Percentiles rank a stretch among this genome's conserved stretches.
Conservation (phyloP, 2,113 vertebrate species). For the Cranoglanis bouderius region DNA sequence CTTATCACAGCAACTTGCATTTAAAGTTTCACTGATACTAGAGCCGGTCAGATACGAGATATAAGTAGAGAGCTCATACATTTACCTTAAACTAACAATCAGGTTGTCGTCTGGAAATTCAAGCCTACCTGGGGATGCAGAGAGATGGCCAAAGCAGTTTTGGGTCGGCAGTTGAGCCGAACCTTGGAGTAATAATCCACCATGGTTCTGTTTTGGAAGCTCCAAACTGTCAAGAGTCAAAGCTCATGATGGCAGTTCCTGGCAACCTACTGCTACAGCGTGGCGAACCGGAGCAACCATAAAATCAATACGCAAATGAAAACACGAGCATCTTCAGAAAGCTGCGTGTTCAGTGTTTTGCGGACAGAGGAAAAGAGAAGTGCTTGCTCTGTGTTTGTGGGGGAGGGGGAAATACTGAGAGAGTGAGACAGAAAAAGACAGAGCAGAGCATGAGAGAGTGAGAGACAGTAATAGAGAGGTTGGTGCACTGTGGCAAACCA, state of each 20-base stretch:
- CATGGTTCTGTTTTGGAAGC: constrained; percentile 38
- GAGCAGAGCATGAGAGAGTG: background rate
- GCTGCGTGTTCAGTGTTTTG: constrained; percentile 56
- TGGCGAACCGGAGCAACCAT: background rate
- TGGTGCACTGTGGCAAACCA: background rate
- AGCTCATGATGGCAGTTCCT: constrained; percentile 6
- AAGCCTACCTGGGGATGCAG: constrained; percentile 47
- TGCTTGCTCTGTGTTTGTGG: constrained; percentile 52
- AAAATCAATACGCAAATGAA: background rate
- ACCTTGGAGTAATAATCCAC: constrained; percentile 52
- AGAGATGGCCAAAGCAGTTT: constrained; percentile 42
- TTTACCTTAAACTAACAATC: background rate
- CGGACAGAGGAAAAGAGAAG: constrained; percentile 70
- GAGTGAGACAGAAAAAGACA: background rate
- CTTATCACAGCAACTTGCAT: background rate
- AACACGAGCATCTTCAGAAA: constrained; percentile 22
- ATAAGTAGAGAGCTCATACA: too few relatives aligned
- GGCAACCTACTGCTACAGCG: background rate
- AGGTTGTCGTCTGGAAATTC: background rate
- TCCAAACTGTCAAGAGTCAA: constrained; percentile 16
- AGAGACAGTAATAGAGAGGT: background rate
- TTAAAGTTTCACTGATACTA: too few relatives aligned
- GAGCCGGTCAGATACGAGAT: background rate
- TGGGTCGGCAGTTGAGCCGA: constrained; percentile 37
- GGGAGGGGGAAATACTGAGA: constrained; percentile 13